Evolutionary conservation across 2,113 vertebrate genomes (phyloP).

Genomic region (Perognathus longimembris): DNA sequence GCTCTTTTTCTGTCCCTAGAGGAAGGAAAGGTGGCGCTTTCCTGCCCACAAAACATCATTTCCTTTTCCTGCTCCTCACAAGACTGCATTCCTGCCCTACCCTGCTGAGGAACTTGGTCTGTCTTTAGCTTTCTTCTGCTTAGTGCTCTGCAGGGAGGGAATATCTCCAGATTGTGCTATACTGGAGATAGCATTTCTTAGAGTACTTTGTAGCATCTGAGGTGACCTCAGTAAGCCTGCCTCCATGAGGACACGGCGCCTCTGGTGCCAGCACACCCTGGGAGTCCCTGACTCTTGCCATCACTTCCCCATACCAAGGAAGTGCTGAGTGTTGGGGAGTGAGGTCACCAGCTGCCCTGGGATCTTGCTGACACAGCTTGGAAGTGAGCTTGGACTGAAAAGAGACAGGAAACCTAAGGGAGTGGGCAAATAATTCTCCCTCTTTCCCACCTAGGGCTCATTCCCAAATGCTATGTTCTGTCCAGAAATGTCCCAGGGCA

Average conservation of each 20-base stretch:
- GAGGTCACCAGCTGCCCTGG: background rate
- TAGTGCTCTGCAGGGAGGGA: background rate
- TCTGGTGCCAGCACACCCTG: background rate
- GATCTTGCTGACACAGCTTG: too few relatives aligned
- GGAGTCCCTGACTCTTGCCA: background rate
- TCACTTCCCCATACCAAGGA: background rate
- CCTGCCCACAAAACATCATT: constrained; percentile 58
- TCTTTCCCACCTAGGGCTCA: background rate
- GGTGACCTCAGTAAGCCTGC: background rate
- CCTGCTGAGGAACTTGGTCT: background rate
- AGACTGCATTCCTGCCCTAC: background rate
- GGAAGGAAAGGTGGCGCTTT: constrained; percentile 81
- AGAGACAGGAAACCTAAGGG: background rate
- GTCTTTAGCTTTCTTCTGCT: background rate
- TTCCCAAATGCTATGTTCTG: background rate
- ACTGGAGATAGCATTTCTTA: background rate
- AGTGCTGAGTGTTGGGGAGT: fast-evolving
- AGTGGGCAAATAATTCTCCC: background rate
- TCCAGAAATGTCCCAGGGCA: background rate
- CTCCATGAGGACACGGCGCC: background rate
- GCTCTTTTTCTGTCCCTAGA: constrained; percentile 71
- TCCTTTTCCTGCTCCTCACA: constrained; percentile 59
- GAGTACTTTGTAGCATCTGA: background rate
- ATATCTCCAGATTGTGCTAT: too few relatives aligned
- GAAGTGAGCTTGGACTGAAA: background rate